phyloP scores from a whole-genome alignment of 2,797 vertebrate species.

The Pantherophis alleghaniensis region DNA sequence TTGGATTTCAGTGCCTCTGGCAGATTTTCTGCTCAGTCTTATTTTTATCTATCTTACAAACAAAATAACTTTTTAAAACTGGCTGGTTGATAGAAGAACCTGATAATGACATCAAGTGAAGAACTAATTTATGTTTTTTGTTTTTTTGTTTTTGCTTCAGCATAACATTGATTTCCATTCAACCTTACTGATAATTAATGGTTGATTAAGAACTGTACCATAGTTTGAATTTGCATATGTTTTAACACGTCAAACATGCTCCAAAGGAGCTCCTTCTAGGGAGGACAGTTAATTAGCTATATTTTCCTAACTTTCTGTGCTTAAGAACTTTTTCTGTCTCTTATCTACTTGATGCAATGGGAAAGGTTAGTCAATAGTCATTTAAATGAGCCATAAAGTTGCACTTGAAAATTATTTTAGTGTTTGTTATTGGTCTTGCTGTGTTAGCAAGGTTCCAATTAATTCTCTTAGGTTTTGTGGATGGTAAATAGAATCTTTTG shows the following conservation, averaged over 20 bases:
- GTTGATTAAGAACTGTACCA: conserved; percentile 9
- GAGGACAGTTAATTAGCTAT: conserved; percentile 17
- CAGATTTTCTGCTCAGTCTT: conserved; percentile 1
- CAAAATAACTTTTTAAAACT: background rate
- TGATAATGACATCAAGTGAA: conserved; percentile 30
- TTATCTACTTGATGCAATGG: background rate
- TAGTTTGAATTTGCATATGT: background rate
- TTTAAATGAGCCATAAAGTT: background rate
- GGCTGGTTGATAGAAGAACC: background rate
- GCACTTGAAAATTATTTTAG: conserved; percentile 1
- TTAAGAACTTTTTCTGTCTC: conserved; percentile 26
- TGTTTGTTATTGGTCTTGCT: conserved; percentile 10
- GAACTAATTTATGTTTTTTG: background rate
- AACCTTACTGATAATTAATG: conserved; percentile 36
- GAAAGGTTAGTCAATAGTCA: background rate
- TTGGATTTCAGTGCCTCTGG: background rate
- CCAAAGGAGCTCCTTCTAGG: background rate
- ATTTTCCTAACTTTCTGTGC: background rate
- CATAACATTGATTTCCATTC: conserved; percentile 43
- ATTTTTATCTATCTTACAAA: conserved; percentile 7
- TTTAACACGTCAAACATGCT: background rate
- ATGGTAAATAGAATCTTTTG: background rate
- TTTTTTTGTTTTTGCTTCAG: conserved; percentile 16
- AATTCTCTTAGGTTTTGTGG: conserved; percentile 7
- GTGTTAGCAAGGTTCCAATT: conserved; percentile 24